Evolutionary conservation across 1,140 invertebrate species (phyloP), one percentile per base, ranked within the genome.

Genomic region (Arctopsyche grandis): DNA sequence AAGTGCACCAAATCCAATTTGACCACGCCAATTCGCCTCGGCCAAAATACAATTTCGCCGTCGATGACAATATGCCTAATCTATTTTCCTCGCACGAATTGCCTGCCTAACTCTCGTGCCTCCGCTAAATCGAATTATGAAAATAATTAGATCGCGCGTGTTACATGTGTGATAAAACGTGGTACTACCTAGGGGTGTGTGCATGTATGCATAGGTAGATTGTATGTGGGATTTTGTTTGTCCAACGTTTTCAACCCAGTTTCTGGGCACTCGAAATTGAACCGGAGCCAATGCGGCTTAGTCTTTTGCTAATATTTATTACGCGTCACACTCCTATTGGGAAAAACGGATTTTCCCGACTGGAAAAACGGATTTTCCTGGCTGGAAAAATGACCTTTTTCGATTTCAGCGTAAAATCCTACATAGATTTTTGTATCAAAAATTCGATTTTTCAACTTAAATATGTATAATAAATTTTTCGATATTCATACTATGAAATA

Each of bases 231-330:
- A 5, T 3, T 52, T 4, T 16, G 48, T 12, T 52, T 52, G 16
- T 52, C 10, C 16, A 16, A 14, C 4, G 48, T 52, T 46, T 46
- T 5, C 21, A 66, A 66, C 63, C 63, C 38, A 71, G 69, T 71
- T 46, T 44, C 69, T 44, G 44, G 60, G 52, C 10, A 29, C 5
- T 16, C 16, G 16, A 19, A 66, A 66, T 66, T 66, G 63, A 66
- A 66, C 63, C 21, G 63, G 63, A 66, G 63, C 63, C 63, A 66
- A 29, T 66, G 63, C 63, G 63, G 22, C 26, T 66, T 14, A 66
- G 56, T 21, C 56, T 38, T 21, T 60, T 60, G 56, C 56, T 60
- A 60, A 19, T 60, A 60, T 60, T 60, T 60, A 60, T 60, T 60
- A 19, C 56, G n/a, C 21, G 56, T 60, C 56, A 1, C 0, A 16